Evolutionary conservation across 2,888 invertebrate species (phyloP).

Genomic region (Ceramica pisi): DNA sequence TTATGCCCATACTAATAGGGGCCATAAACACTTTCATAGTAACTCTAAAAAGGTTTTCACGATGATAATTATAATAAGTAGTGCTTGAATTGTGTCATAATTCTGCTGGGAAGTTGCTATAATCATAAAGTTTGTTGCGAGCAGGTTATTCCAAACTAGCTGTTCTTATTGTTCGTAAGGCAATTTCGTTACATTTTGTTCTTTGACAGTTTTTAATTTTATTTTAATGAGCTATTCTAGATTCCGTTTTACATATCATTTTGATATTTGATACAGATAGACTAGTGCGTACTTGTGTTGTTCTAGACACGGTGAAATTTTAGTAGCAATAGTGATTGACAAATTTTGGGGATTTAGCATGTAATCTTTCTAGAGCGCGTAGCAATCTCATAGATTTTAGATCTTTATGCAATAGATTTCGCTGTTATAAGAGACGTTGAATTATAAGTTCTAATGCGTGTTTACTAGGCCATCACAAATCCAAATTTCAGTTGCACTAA

Average conservation of each 20-base stretch:
- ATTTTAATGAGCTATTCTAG: constrained; percentile 7
- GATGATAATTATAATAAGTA: constrained; percentile 45
- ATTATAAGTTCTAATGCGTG: too few relatives aligned
- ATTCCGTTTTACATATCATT: neutral
- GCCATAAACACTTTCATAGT: constrained; percentile 58
- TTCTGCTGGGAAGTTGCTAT: constrained; percentile 44
- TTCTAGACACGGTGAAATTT: neutral
- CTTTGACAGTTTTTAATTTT: constrained; percentile 12
- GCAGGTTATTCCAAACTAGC: constrained; percentile 42
- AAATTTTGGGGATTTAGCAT: neutral
- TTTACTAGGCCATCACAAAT: neutral
- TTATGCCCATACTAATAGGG: constrained; percentile 53
- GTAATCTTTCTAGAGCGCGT: neutral
- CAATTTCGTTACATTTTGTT: constrained; percentile 30
- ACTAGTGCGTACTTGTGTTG: neutral
- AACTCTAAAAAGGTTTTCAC: constrained; percentile 58
- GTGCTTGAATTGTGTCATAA: constrained; percentile 50
- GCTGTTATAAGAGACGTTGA: too few relatives aligned
- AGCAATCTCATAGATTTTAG: neutral
- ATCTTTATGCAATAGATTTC: neutral
- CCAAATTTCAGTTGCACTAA: neutral
- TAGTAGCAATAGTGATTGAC: neutral
- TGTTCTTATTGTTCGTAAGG: constrained; percentile 21
- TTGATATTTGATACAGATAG: neutral
- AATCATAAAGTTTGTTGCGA: constrained; percentile 40